Evolutionary conservation across 2,888 invertebrate species (phyloP).

Genomic region (Caenorhabditis japonica): DNA sequence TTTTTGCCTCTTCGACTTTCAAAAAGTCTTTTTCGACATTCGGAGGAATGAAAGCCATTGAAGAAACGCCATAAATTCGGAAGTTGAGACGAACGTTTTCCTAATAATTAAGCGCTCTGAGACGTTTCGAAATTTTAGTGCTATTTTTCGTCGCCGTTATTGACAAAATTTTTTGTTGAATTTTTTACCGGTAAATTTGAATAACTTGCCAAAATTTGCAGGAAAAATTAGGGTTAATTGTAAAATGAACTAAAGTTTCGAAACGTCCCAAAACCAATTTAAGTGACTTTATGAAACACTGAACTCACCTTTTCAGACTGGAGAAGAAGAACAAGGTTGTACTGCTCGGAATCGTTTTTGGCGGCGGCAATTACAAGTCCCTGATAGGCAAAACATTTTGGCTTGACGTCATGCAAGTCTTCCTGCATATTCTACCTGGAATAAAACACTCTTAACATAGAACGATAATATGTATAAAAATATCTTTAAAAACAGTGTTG

Average conservation of each 20-base stretch:
- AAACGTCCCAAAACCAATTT: too few relatives aligned
- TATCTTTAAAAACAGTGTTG: too few relatives aligned
- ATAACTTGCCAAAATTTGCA: neutral
- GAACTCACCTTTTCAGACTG: constrained; percentile 12
- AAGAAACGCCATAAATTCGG: constrained; percentile 19
- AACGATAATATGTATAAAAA: too few relatives aligned
- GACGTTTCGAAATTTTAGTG: too few relatives aligned
- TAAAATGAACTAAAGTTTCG: too few relatives aligned
- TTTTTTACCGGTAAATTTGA: neutral
- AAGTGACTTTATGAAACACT: too few relatives aligned
- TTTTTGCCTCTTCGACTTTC: constrained; percentile 18
- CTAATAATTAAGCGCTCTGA: too few relatives aligned
- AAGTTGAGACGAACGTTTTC: neutral
- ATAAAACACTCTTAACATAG: too few relatives aligned
- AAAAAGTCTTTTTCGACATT: constrained; percentile 1
- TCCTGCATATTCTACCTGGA: too few relatives aligned
- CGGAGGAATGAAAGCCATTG: constrained; percentile 22
- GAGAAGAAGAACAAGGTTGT: constrained; percentile 21
- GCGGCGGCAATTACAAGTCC: constrained; percentile 12
- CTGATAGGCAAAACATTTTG: constrained; percentile 7
- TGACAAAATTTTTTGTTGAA: neutral
- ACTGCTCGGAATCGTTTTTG: constrained; percentile 2
- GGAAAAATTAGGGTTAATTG: neutral
- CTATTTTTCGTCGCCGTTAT: too few relatives aligned
- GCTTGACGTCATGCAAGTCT: too few relatives aligned